These are phyloP conservation scores for Zaprionus gabonicus DNA, from an alignment of 1,140 invertebrate species.

Conservation along the genomic window DNA sequence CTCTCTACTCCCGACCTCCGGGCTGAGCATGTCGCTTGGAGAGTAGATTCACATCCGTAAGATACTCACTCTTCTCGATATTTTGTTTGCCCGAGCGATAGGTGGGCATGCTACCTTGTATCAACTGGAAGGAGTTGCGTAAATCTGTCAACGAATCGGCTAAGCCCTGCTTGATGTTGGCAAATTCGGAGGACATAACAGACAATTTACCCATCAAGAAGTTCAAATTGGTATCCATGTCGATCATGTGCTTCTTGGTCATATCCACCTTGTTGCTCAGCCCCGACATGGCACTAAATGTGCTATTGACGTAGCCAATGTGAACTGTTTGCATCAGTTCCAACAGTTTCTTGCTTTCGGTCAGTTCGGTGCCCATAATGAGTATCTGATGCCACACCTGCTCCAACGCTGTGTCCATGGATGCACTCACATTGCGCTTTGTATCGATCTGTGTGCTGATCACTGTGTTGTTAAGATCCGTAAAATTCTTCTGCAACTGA, in stretches of 20 bases:
- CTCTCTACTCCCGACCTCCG: conserved; percentile 11
- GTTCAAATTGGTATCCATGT: conserved; percentile 94
- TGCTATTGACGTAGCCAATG: conserved; percentile 92
- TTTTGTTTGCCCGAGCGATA: conserved; percentile 52
- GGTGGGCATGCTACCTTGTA: conserved; percentile 86
- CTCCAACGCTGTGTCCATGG: conserved; percentile 92
- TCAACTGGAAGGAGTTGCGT: conserved; percentile 88
- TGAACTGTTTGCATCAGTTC: conserved; percentile 92
- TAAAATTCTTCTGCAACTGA: conserved; percentile 89
- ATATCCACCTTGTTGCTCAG: conserved; percentile 92
- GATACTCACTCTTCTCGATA: conserved; percentile 66
- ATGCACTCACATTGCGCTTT: conserved; percentile 90
- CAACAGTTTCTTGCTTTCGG: conserved; percentile 89
- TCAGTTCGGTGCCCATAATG: conserved; percentile 94
- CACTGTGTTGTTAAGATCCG: conserved; percentile 89
- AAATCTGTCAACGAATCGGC: conserved; percentile 90
- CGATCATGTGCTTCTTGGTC: conserved; percentile 91
- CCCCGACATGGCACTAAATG: conserved; percentile 91
- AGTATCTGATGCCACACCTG: conserved; percentile 95
- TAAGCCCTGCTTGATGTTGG: conserved; percentile 91
- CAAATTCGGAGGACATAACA: conserved; percentile 94
- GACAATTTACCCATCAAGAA: conserved; percentile 92
- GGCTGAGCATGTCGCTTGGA: conserved; percentile 59
- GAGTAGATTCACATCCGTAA: conserved; percentile 63
- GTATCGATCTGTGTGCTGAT: conserved; percentile 90